Conservation (phyloP, 1,140 invertebrate species). For the Tribolium castaneum region DNA sequence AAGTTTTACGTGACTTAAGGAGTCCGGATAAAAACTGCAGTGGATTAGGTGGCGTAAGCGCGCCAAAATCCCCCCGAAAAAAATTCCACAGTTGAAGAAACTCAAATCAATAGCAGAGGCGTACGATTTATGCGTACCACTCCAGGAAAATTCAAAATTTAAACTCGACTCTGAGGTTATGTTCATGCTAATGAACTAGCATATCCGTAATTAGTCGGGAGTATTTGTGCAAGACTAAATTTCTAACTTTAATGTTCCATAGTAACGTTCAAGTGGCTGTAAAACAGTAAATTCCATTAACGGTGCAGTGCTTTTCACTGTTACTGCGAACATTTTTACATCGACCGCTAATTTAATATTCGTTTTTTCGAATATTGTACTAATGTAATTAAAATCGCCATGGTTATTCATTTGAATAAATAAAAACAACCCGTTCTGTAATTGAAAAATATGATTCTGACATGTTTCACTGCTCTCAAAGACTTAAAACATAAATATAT, state of each 20-base stretch:
- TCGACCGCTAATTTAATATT: background rate
- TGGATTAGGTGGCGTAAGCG: background rate
- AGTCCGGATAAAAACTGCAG: slow-evolving; percentile 20
- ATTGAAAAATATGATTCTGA: background rate
- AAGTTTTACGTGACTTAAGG: slow-evolving; percentile 16
- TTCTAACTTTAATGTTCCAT: slow-evolving; percentile 23
- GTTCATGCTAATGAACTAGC: slow-evolving; percentile 20
- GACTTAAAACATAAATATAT: background rate
- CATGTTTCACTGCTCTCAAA: background rate
- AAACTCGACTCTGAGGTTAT: background rate
- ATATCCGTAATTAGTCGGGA: slow-evolving; percentile 7
- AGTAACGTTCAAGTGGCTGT: slow-evolving; percentile 7
- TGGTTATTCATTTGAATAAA: background rate
- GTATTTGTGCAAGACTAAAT: slow-evolving; percentile 9
- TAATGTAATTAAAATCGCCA: background rate
- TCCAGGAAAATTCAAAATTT: background rate
- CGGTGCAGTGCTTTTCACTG: slow-evolving; percentile 13
- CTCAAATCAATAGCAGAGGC: background rate
- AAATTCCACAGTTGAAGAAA: background rate
- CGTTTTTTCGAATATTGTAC: background rate
- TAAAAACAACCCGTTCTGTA: background rate
- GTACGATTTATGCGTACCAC: background rate
- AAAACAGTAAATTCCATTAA: slow-evolving; percentile 32
- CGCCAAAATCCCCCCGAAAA: background rate
- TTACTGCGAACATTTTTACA: background rate